Conservation (phyloP, 37 sponge, comb jelly and placozoan genomes). For the Mnemiopsis leidyi region DNA sequence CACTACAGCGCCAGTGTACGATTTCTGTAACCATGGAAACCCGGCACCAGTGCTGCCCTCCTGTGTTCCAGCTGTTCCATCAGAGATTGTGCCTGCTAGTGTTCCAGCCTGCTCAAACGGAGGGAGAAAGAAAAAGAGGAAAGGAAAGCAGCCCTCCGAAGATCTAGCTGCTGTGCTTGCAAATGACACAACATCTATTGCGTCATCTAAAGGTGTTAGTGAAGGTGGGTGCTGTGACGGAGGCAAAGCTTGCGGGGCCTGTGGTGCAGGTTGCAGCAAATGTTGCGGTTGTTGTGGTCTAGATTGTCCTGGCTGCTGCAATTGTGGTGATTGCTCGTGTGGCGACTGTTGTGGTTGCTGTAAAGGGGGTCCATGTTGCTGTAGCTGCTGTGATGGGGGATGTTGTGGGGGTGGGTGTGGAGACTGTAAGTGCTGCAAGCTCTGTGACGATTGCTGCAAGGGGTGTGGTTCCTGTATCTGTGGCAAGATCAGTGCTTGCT, state of each 20-base stretch:
- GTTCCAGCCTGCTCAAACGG: not conserved
- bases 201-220: not conserved
- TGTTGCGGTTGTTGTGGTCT: not conserved
- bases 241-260: not conserved
- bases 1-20: not conserved
- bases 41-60: not conserved
- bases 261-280: not conserved
- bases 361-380: not conserved
- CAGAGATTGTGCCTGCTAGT: not conserved
- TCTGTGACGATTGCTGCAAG: conserved; percentile 29
- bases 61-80: not conserved
- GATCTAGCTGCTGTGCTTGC: conserved; percentile 1
- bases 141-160: not conserved
- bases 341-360: conserved; percentile 19
- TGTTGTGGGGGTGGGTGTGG: conserved; percentile 24
- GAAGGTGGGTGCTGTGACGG: not conserved
- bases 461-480: not conserved
- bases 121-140: not conserved
- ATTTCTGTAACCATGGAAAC: not conserved
- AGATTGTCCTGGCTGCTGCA: not conserved
- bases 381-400: conserved; percentile 14
- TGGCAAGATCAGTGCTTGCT: not conserved
- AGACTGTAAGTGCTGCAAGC: not conserved
- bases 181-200: not conserved
- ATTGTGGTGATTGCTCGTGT: conserved; percentile 10